Evolutionary conservation across 2,113 vertebrate species (phyloP).

Genomic region (Empidonax traillii): DNA sequence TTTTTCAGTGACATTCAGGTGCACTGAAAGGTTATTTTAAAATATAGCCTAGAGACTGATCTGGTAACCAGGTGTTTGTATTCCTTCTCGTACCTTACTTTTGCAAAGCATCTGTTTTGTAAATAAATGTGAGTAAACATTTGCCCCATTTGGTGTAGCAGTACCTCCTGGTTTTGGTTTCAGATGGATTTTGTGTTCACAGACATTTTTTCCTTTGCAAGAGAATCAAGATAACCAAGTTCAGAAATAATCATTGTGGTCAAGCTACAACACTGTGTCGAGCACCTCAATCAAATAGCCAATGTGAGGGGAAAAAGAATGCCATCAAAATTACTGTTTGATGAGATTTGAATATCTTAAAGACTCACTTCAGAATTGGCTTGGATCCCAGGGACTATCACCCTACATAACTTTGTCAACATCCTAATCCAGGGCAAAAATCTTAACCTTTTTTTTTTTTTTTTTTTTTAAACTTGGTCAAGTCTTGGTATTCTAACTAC

Average conservation of each 20-base stretch:
- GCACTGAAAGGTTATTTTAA: not conserved
- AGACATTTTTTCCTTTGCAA: not conserved
- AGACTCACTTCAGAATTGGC: not conserved
- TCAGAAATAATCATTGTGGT: not conserved
- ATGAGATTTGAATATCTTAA: not conserved
- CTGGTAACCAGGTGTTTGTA: not conserved
- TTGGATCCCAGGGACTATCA: not conserved
- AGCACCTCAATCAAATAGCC: not conserved
- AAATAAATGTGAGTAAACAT: not conserved
- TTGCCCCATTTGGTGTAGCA: not conserved
- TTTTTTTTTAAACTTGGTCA: not conserved
- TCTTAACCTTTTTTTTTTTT: fast-evolving
- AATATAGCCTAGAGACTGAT: not conserved
- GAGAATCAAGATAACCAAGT: not conserved
- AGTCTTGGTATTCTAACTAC: not conserved
- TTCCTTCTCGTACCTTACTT: not conserved
- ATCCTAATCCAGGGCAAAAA: not conserved
- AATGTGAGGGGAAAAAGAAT: not conserved
- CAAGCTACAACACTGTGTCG: fast-evolving
- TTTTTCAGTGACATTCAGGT: not conserved
- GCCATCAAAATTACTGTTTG: not conserved
- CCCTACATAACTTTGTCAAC: not conserved
- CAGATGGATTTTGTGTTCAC: not conserved
- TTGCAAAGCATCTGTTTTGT: not conserved
- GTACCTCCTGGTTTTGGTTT: not conserved